Conservation (phyloP, 2,113 vertebrate species). For the Nyctibius bracteatus region DNA sequence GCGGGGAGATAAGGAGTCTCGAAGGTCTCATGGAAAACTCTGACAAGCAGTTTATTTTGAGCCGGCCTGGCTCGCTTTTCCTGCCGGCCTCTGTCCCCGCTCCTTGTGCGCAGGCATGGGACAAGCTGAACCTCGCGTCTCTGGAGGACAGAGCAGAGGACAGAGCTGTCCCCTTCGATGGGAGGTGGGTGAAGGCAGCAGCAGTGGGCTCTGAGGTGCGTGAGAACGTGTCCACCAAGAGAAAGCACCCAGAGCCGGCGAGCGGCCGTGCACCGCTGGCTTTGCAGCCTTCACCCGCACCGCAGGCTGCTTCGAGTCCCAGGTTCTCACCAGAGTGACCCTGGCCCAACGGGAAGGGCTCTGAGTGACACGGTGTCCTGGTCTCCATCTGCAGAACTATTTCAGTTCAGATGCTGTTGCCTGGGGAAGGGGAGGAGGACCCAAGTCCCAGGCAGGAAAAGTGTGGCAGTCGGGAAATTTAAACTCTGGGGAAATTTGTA, state of each 20-base stretch:
- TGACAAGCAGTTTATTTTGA: constrained; percentile 14
- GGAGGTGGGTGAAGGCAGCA: not conserved
- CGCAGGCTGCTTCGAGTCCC: not conserved
- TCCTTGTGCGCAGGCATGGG: not conserved
- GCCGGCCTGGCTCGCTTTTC: not conserved
- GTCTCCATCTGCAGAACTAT: not conserved
- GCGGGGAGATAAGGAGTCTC: constrained; percentile 12
- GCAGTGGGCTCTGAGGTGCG: accelerated
- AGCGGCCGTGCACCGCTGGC: accelerated
- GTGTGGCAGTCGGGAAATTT: not conserved
- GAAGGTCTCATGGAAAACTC: constrained; percentile 26
- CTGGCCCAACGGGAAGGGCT: accelerated
- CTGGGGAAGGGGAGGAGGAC: not conserved
- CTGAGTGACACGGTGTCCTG: accelerated
- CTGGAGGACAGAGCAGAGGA: not conserved
- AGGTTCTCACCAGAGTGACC: not conserved
- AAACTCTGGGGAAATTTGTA: not conserved
- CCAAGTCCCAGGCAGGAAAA: not conserved
- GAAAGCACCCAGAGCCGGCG: not conserved
- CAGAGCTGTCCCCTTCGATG: accelerated
- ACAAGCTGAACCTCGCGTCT: not conserved
- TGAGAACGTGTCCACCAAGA: not conserved
- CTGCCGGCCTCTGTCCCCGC: not conserved
- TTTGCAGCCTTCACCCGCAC: not conserved
- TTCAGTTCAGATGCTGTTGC: not conserved